phyloP scores from a whole-genome alignment of 2,888 invertebrate species.

The Microdon myrmicae region DNA sequence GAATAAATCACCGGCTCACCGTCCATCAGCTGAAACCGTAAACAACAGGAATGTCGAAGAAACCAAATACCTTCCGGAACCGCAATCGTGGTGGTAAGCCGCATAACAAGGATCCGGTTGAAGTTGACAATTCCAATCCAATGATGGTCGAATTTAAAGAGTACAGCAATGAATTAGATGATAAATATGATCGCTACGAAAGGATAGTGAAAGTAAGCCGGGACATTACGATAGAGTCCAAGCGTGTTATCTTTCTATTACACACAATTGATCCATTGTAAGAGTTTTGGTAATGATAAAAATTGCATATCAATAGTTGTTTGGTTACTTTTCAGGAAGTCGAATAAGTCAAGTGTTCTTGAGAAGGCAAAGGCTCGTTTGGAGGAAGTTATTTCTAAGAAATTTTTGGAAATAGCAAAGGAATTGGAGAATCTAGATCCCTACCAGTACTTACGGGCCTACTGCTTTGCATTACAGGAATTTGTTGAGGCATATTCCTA shows the following conservation, averaged over 20 bases:
- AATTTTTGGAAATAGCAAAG: conserved; percentile 75
- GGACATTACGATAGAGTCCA: conserved; percentile 90
- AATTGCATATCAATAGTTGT: background rate
- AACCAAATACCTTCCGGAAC: conserved; percentile 20
- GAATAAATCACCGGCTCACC: too few species aligned
- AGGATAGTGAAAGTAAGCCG: conserved; percentile 82
- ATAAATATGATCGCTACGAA: conserved; percentile 85
- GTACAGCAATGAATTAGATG: conserved; percentile 76
- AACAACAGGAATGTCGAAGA: conserved; percentile 35
- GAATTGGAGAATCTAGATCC: conserved; percentile 80
- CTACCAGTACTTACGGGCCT: conserved; percentile 76
- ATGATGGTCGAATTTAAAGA: conserved; percentile 69
- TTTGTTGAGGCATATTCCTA: conserved; percentile 87
- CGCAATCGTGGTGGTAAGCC: conserved; percentile 16
- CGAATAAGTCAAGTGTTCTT: conserved; percentile 70
- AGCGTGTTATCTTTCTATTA: conserved; percentile 85
- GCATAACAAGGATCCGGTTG: conserved; percentile 14
- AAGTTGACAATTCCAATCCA: conserved; percentile 60
- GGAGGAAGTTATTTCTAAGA: conserved; percentile 68
- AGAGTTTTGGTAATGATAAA: background rate
- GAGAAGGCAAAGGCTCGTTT: conserved; percentile 76
- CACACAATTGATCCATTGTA: conserved; percentile 73
- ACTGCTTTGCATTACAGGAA: conserved; percentile 77
- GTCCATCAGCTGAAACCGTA: too few species aligned
- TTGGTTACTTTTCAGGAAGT: conserved; percentile 69